phyloP scores from a whole-genome alignment of 1,140 invertebrate genomes.

The Oryctes rhinoceros region DNA sequence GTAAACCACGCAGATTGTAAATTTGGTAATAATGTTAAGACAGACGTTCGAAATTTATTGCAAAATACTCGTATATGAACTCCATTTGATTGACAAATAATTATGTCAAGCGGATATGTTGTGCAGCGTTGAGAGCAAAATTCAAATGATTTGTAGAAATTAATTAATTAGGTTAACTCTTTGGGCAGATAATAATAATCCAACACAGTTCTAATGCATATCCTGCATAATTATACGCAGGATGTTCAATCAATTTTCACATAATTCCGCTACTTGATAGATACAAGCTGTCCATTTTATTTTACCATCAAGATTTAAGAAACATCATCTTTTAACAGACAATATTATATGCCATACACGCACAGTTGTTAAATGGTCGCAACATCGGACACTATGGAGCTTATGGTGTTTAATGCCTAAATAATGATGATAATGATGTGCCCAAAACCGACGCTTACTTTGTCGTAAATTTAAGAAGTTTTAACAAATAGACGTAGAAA shows the following conservation, averaged over 20 bases:
- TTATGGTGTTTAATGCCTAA: too few relatives aligned
- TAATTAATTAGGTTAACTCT: too few relatives aligned
- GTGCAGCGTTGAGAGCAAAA: not conserved
- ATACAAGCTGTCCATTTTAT: too few relatives aligned
- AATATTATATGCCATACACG: not conserved
- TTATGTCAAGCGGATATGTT: not conserved
- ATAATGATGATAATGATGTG: not conserved
- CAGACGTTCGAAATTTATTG: not conserved
- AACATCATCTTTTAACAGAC: too few relatives aligned
- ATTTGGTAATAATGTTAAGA: conserved; percentile 18
- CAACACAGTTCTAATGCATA: too few relatives aligned
- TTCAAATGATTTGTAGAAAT: too few relatives aligned
- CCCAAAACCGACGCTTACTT: not conserved
- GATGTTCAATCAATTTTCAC: too few relatives aligned
- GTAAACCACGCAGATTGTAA: not conserved
- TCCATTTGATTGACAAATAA: not conserved
- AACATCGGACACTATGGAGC: not conserved
- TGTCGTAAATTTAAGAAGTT: not conserved
- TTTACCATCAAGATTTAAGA: too few relatives aligned
- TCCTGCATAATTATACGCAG: too few relatives aligned
- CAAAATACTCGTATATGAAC: not conserved
- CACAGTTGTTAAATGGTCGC: not conserved
- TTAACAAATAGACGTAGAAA: too few relatives aligned
- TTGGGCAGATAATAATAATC: too few relatives aligned
- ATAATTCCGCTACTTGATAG: too few relatives aligned